Conservation (phyloP, 1,140 invertebrate genomes). For the Agraylea sexmaculata region DNA sequence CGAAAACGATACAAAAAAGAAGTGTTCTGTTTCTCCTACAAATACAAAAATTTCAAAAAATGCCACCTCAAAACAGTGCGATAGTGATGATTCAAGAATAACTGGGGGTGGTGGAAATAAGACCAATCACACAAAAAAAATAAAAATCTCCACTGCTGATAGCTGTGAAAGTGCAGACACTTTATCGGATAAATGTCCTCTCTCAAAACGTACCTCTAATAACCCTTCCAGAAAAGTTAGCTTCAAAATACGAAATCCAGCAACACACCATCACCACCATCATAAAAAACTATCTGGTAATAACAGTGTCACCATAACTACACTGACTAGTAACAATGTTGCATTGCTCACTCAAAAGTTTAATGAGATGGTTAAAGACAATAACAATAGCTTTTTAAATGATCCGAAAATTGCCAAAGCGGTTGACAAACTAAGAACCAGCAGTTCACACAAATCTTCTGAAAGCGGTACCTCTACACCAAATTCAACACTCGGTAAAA, state of each 20-base stretch:
- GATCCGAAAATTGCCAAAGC: conserved; percentile 34
- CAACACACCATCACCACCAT: conserved; percentile 27
- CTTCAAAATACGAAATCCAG: conserved; percentile 36
- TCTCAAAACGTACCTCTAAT: conserved; percentile 27
- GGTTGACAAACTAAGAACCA: conserved; percentile 29
- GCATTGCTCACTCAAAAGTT: conserved; percentile 44
- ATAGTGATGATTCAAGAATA: conserved; percentile 34
- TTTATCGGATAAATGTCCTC: conserved; percentile 3
- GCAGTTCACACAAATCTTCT: conserved; percentile 20
- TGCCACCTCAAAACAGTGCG: conserved; percentile 17
- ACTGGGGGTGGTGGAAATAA: conserved; percentile 33
- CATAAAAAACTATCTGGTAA: conserved; percentile 30
- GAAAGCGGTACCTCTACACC: conserved; percentile 34
- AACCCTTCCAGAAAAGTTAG: conserved; percentile 34
- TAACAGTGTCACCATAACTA: conserved; percentile 30
- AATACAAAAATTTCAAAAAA: conserved; percentile 1
- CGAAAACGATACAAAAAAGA: too few relatives aligned
- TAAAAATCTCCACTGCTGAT: conserved; percentile 8
- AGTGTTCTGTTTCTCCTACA: conserved; percentile 4
- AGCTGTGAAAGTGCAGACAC: conserved; percentile 4
- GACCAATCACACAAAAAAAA: conserved; percentile 22
- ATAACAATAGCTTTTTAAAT: conserved; percentile 25
- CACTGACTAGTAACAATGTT: conserved; percentile 38
- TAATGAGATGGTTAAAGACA: conserved; percentile 38
- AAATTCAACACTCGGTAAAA: conserved; percentile 33